Evolutionary conservation across 2,888 invertebrate species (phyloP), one percentile per base, ranked within the genome.

Genomic region (Creontiades dilutus): DNA sequence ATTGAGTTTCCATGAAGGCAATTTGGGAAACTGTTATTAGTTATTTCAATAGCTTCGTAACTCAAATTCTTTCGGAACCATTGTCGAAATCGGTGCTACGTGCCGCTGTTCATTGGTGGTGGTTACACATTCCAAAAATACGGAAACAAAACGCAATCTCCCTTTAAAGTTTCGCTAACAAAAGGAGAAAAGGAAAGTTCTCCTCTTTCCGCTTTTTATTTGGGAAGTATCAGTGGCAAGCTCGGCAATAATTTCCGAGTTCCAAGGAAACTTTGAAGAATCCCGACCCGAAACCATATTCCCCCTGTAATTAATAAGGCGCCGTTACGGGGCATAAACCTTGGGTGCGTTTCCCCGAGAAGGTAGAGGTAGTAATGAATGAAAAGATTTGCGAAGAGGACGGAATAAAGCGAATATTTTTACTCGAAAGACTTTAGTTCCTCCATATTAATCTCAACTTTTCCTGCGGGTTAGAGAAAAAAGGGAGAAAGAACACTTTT

Each of bases 391-490:
- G 68, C 68, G 27, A 23, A 23, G 37, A 37, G 37, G 7, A 37
- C 37, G 37, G 37, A 37, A 37, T 37, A 23, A 68, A 68, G 68
- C 68, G 68, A 23, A 68, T 68, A 68, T 85, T 85, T 85, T 37
- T 61, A 37, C 28, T 28, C 52, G 28, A 16, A 85, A 75, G 76
- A 86, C 75, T 76, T 46, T 27, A 46, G 75, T 27, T 86, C 52
- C 75, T 55, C 75, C 86, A 68, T 86, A 86, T 86, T 86, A 86
- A 86, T 86, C 86, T 86, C 75, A 86, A 86, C 68, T 75, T 86
- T 86, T 75, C 76, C 86, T 68, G n/a, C 47, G 75, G 27, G 13
- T 82, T 82, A 19, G 78, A 37, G 7, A 85, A 57, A 85, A 57
- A 57, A 37, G 80, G 37, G 80, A 16, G 46, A 16, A 80, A 19